Evolutionary conservation across 2,113 vertebrate genomes (phyloP).

Genomic region (Mirounga angustirostris): DNA sequence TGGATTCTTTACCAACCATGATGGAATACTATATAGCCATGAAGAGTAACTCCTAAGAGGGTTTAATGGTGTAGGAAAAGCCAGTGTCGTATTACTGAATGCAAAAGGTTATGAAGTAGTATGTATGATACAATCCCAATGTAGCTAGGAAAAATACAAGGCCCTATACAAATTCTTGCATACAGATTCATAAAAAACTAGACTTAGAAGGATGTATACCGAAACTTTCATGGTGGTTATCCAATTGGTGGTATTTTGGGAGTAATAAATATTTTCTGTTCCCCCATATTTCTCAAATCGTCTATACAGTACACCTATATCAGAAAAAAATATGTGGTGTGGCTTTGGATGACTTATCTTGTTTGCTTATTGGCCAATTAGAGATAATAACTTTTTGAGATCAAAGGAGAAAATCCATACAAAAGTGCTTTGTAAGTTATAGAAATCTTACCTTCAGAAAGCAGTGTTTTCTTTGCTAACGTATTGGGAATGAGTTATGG

Average conservation of each 20-base stretch:
- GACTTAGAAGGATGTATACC: background rate
- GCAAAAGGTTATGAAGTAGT: background rate
- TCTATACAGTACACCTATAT: background rate
- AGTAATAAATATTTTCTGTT: background rate
- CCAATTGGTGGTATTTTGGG: background rate
- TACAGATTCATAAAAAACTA: background rate
- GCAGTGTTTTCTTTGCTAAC: background rate
- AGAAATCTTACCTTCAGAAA: background rate
- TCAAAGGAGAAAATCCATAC: background rate
- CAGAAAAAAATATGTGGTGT: background rate
- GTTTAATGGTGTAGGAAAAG: background rate
- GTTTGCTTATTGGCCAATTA: background rate
- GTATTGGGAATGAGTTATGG: background rate
- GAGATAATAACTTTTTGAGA: background rate
- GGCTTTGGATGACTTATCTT: background rate
- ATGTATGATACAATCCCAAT: too few relatives aligned
- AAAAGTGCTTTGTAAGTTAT: background rate
- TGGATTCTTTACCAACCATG: background rate
- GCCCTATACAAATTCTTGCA: background rate
- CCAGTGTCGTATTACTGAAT: background rate
- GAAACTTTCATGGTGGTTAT: background rate
- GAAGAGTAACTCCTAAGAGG: background rate
- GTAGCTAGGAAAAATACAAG: background rate
- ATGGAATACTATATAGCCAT: background rate
- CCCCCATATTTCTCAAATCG: background rate